phyloP scores from a whole-genome alignment of 2,113 vertebrate species.

The Elgaria multicarinata region DNA sequence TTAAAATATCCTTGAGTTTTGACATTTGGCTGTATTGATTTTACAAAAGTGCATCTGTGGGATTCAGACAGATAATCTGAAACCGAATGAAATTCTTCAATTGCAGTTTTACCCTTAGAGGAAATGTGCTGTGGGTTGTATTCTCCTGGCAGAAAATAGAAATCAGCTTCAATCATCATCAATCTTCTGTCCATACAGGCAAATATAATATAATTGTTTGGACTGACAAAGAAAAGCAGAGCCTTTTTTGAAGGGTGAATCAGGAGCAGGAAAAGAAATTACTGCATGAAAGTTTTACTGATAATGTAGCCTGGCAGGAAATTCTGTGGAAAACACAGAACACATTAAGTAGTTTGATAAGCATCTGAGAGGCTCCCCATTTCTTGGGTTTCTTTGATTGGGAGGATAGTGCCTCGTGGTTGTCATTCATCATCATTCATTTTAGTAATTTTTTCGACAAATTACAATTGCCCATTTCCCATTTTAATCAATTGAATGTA shows the following conservation, averaged over 20 bases:
- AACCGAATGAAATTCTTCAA: constrained; percentile 38
- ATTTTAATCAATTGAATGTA: neutral
- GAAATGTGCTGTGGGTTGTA: constrained; percentile 34
- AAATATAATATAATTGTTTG: constrained; percentile 5
- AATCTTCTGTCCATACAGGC: constrained; percentile 31
- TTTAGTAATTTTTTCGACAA: constrained; percentile 27
- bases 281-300: constrained; percentile 16
- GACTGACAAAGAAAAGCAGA: constrained; percentile 42
- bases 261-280: constrained; percentile 18
- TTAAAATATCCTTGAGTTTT: constrained; percentile 26
- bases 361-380: constrained; percentile 30
- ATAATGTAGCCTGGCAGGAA: constrained; percentile 34
- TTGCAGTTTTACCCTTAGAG: constrained; percentile 26
- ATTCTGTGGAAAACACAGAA: constrained; percentile 17
- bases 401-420: constrained; percentile 33
- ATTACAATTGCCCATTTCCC: constrained; percentile 36
- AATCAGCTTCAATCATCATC: constrained; percentile 47
- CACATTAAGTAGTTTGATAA: constrained; percentile 53
- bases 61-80: constrained; percentile 30
- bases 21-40: constrained; percentile 41
- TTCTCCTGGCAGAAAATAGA: constrained; percentile 39
- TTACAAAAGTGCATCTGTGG: constrained; percentile 27
- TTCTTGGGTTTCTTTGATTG: constrained; percentile 47
- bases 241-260: constrained; percentile 23
- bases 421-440: constrained; percentile 28